Evolutionary conservation across 2,113 vertebrate species (phyloP).

Genomic region (Brevimyrus niger): DNA sequence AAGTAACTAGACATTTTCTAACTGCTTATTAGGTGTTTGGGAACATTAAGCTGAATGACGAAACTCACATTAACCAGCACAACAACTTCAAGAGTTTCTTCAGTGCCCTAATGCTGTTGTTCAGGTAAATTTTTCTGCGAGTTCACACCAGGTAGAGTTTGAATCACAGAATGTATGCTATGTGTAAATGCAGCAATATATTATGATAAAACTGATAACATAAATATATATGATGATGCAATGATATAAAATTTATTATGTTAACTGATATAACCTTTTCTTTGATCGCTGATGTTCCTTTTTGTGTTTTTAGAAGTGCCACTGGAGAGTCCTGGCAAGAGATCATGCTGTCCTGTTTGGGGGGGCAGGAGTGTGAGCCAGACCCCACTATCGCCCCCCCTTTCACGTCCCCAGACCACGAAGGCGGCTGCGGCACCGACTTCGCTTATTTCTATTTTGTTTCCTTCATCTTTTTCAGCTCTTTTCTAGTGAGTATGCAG

Average conservation of each 20-base stretch:
- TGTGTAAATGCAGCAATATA: neutral
- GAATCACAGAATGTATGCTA: neutral
- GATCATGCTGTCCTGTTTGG: constrained; percentile 95
- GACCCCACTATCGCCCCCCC: constrained; percentile 68
- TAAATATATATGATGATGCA: no score
- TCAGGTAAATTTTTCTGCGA: constrained; percentile 67
- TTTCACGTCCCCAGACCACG: constrained; percentile 60
- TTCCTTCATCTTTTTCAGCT: constrained; percentile 99
- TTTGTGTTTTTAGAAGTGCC: constrained; percentile 71
- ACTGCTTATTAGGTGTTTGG: constrained; percentile 77
- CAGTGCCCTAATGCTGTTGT: constrained; percentile 94
- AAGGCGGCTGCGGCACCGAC: constrained; percentile 81
- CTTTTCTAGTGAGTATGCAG: constrained; percentile 79
- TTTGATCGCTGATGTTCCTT: neutral
- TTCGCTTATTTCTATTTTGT: constrained; percentile 97
- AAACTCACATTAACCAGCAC: constrained; percentile 95
- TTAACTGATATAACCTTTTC: neutral
- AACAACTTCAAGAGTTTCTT: constrained; percentile 98
- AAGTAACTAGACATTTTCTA: neutral
- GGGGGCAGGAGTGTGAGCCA: constrained; percentile 81
- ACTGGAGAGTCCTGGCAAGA: constrained; percentile 98
- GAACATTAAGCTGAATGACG: constrained; percentile 91
- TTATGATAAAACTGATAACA: neutral
- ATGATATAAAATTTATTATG: neutral
- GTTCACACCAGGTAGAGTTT: neutral